Evolutionary conservation across 2,113 vertebrate species (phyloP), one percentile per base, ranked within the genome.

Genomic region (Megalops atlanticus): DNA sequence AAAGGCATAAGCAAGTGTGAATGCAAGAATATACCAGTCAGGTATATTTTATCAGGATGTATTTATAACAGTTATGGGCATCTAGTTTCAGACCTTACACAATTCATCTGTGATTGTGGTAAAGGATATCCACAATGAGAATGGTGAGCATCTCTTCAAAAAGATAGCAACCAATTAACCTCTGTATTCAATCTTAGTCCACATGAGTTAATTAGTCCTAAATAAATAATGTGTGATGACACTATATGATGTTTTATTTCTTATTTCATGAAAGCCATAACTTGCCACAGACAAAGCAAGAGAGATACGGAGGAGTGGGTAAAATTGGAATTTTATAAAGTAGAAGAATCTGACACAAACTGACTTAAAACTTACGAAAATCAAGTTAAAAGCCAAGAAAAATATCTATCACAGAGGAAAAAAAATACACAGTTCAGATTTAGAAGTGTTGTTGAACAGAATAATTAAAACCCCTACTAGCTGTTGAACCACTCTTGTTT

Each of bases 171-270:
- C 85, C 41, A n/a, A n/a, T 71, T 78, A 81, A 78, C 52, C 76
- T 81, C 72, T 80, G 38, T 91, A 92, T 92, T 91, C 91, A 92
- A 87, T 90, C 86, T 88, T 93, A 87, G 90, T 92, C 88, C 89
- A 89, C 88, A 92, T 92, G 85, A 92, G 88, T 93, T 93, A 93
- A 93, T 92, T 92, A 93, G 85, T 89, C 85, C 82, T 93, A 93
- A 93, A 94, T 94, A 93, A 94, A 93, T 93, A 92, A 94, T 93
- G 90, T 74, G 86, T 80, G 87, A 85, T 81, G 77, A 90, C 83
- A 85, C 89, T 89, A 89, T 92, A 93, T 90, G 88, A 85, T 86
- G 85, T 85, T 90, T 93, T 93, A 91, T 92, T 92, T 93, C 90
- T 90, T 84, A 76, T 91, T 88, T 91, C 89, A 91, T 92, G 89